phyloP scores from a whole-genome alignment of 2,113 vertebrate species.

The Pteronura brasiliensis region DNA sequence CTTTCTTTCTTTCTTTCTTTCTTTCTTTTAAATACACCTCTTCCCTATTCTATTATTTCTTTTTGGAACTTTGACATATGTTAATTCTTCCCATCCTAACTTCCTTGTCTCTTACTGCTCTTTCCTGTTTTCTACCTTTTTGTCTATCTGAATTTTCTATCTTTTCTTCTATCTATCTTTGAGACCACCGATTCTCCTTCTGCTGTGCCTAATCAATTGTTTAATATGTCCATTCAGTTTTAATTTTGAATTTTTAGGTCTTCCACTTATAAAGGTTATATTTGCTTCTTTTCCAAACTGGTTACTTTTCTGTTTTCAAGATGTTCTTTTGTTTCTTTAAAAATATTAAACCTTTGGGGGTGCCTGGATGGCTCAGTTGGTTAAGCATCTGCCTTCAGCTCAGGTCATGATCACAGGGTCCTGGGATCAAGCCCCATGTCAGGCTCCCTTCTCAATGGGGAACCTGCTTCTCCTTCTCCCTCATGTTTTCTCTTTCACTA shows the following conservation, averaged over 20 bases:
- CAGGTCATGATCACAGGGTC: neutral
- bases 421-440: neutral
- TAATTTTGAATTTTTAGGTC: neutral
- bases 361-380: neutral
- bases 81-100: neutral
- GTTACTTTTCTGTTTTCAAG: neutral
- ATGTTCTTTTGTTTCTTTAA: neutral
- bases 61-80: neutral
- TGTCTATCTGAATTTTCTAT: neutral
- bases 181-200: neutral
- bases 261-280: neutral
- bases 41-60: neutral
- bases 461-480: neutral
- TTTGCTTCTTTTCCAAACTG: conserved; percentile 1
- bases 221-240: conserved; percentile 2
- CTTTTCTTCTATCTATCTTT: neutral
- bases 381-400: neutral
- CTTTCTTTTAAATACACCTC: neutral
- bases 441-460: neutral
- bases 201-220: neutral
- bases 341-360: neutral
- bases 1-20: neutral
- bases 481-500: neutral
- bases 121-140: neutral
- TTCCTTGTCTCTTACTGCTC: neutral